phyloP scores from a whole-genome alignment of 2,888 invertebrate genomes.

The Crioceris asparagi region DNA sequence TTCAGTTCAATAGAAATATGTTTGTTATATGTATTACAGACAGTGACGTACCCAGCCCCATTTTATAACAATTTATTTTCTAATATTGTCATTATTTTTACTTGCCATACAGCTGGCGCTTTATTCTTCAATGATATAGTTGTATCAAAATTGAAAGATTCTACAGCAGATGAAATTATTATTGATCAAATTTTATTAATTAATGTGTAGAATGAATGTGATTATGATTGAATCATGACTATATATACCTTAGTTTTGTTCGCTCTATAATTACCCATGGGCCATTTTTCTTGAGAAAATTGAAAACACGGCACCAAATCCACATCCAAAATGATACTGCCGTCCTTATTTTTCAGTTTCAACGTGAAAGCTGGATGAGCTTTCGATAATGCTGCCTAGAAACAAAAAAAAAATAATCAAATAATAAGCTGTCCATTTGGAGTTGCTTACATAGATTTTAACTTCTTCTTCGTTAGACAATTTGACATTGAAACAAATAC shows the following conservation, averaged over 20 bases:
- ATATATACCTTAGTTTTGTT: constrained; percentile 16
- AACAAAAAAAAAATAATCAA: constrained; percentile 2
- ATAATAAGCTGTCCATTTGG: background rate
- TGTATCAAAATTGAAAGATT: too few species aligned
- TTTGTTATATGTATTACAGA: too few species aligned
- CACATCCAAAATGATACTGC: constrained; percentile 31
- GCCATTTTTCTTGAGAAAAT: constrained; percentile 27
- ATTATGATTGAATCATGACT: background rate
- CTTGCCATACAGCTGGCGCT: too few species aligned
- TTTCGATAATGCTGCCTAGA: constrained; percentile 34
- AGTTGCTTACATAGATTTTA: constrained; percentile 13
- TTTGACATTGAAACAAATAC: constrained; percentile 12
- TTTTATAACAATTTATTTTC: too few species aligned
- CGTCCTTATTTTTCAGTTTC: constrained; percentile 25
- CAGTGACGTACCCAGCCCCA: too few species aligned
- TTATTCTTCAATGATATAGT: too few species aligned
- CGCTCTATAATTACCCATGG: constrained; percentile 21
- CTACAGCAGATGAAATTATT: too few species aligned
- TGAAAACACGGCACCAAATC: constrained; percentile 31
- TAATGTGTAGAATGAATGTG: background rate
- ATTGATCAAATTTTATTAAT: too few species aligned
- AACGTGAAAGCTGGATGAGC: constrained; percentile 49
- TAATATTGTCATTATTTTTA: too few species aligned
- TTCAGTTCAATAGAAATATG: too few species aligned
- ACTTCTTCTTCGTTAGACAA: constrained; percentile 7